These are phyloP conservation scores for Drusus annulatus DNA, from an alignment of 1,140 invertebrate species.

Conservation along the genomic window DNA sequence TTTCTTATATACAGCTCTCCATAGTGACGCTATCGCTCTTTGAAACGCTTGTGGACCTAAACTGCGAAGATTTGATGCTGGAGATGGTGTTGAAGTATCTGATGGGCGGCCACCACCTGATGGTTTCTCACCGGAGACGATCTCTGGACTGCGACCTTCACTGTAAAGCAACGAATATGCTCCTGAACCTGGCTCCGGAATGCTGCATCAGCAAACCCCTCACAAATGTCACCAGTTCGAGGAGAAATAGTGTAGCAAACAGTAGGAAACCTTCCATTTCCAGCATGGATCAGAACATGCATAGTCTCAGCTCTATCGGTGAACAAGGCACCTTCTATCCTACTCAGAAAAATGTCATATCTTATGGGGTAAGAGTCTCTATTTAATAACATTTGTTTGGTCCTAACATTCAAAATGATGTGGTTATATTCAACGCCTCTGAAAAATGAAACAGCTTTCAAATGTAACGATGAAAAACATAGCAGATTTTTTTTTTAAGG, in stretches of 20 bases:
- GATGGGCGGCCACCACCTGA: slow-evolving; percentile 91
- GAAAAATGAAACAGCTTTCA: no score
- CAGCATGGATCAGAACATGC: slow-evolving; percentile 53
- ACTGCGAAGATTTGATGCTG: slow-evolving; percentile 98
- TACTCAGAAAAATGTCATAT: slow-evolving; percentile 62
- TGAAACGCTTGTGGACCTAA: slow-evolving; percentile 91
- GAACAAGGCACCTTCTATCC: slow-evolving; percentile 34
- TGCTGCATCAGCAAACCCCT: slow-evolving; percentile 66
- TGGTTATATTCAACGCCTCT: no score
- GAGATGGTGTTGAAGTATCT: slow-evolving; percentile 92
- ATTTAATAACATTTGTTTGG: slow-evolving; percentile 5
- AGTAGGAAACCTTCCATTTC: slow-evolving; percentile 48
- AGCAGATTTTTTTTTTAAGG: no score
- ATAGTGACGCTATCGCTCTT: slow-evolving; percentile 93
- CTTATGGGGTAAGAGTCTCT: slow-evolving; percentile 66
- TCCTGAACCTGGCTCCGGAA: slow-evolving; percentile 85
- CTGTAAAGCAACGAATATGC: slow-evolving; percentile 86
- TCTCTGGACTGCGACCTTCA: slow-evolving; percentile 86
- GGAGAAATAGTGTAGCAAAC: slow-evolving; percentile 55
- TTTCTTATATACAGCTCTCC: slow-evolving; percentile 78
- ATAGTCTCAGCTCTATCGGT: slow-evolving; percentile 46
- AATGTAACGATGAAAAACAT: no score
- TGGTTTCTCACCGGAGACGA: slow-evolving; percentile 82
- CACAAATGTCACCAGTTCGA: slow-evolving; percentile 44
- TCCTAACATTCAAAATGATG: no score